Evolutionary conservation across 2,113 vertebrate genomes (phyloP).

Genomic region (Dendropsophus ebraccatus): DNA sequence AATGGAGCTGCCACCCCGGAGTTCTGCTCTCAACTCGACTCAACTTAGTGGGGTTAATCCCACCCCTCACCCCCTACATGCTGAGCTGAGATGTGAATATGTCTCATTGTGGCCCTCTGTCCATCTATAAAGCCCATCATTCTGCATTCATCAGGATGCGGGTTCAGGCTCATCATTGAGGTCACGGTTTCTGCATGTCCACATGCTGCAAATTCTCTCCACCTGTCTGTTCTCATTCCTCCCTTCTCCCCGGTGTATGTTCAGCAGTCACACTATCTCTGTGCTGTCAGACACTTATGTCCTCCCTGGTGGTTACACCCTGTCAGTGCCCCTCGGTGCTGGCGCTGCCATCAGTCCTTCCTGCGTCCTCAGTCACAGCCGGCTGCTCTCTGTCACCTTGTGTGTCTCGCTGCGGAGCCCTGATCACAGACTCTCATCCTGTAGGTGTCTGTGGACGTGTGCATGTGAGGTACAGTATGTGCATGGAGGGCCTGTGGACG

Average conservation of each 20-base stretch:
- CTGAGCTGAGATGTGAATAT: too few species aligned
- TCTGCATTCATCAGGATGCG: neutral
- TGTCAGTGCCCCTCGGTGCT: neutral
- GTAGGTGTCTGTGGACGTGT: neutral
- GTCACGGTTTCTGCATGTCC: neutral
- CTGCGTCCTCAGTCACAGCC: neutral
- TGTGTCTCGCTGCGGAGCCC: neutral
- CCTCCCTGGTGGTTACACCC: neutral
- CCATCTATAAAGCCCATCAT: neutral
- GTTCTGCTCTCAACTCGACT: too few species aligned
- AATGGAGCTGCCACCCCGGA: too few species aligned
- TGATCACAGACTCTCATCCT: slow-evolving; percentile 58
- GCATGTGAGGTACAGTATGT: neutral
- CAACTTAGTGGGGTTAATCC: too few species aligned
- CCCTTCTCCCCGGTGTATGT: neutral
- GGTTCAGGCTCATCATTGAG: neutral
- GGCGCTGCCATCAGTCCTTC: neutral
- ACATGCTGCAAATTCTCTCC: neutral
- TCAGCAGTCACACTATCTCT: neutral
- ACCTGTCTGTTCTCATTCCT: neutral
- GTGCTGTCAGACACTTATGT: neutral
- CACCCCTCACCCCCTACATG: too few species aligned
- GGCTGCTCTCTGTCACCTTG: slow-evolving; percentile 9
- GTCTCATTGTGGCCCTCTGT: neutral
- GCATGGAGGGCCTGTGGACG: too few species aligned